Conservation (phyloP, 2,797 vertebrate genomes). For the Geotrypetes seraphini region DNA sequence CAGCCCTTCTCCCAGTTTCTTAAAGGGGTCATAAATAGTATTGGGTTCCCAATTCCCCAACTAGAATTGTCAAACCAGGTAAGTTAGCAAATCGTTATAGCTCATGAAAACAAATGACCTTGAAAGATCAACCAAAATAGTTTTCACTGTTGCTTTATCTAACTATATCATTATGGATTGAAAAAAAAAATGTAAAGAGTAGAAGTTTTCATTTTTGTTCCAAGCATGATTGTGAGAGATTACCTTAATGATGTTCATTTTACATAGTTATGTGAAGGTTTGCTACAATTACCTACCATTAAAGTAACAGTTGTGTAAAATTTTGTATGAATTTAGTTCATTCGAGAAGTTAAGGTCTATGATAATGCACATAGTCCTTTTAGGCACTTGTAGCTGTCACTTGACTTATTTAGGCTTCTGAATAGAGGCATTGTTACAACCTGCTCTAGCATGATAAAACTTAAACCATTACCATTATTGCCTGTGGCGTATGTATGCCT, state of each 20-base stretch:
- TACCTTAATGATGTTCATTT: neutral
- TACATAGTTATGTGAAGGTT: neutral
- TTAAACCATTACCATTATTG: conserved; percentile 33
- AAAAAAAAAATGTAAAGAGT: too few species aligned
- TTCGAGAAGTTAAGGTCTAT: conserved; percentile 14
- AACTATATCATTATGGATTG: too few species aligned
- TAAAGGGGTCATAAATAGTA: too few species aligned
- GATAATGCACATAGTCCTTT: conserved; percentile 11
- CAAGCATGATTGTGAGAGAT: neutral
- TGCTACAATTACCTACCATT: conserved; percentile 5
- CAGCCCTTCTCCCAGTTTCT: too few species aligned
- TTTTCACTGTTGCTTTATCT: too few species aligned
- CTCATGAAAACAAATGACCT: too few species aligned
- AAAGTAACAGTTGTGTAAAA: neutral
- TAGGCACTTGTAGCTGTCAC: conserved; percentile 19
- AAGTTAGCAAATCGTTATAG: too few species aligned
- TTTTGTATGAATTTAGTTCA: too few species aligned
- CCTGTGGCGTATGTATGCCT: conserved; percentile 24
- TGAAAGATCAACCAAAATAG: too few species aligned
- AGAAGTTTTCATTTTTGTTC: too few species aligned
- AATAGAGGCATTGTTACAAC: conserved; percentile 34
- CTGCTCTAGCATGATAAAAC: conserved; percentile 28
- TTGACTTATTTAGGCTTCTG: conserved; percentile 27
- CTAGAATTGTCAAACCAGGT: too few species aligned
- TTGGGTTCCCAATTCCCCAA: too few species aligned